Base-by-base conservation (phyloP, 2,113 vertebrate genomes). In the Notarius lentiginosus region DNA sequence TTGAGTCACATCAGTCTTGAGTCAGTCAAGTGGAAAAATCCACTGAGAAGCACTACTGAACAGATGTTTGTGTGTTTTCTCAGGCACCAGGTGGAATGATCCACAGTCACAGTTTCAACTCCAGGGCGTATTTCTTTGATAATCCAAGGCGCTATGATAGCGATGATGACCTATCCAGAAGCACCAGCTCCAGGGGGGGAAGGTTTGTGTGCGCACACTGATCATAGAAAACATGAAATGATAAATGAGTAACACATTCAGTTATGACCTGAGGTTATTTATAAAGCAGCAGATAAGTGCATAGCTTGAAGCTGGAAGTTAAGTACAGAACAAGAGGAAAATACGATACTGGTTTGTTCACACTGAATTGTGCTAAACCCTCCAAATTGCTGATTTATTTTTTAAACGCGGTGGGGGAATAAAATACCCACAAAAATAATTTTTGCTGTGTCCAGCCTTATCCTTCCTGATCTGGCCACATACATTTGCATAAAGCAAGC, bases 61-160 rank as follows among this genome's bases (percentile, higher is more conserved):
- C 63, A 70, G 66, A 41, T 89, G 77, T 83, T 51, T 86, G 30
- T 75, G 53, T 68, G 58, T 86, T 77, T 86, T 60, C 68, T 24
- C 93, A 99, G 98, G 92, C 96, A 73, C 93, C 97, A 0, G 96
- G 96, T 2, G 97, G 98, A 63, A 98, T 99, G 97, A 96, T 99
- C 84, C 97, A 97, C 87, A 99, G 96, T 91, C 97, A 97, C 92
- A 97, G 96, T 86, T 98, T 98, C 89, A 97, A 95, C 92, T 98
- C 98, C 91, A 95, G 97, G 91, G 97, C 97, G 1, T 99, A 98
- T 92, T 99, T 99, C 93, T 99, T 99, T 0, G 97, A 99, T 94
- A 99, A 99, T 93, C 98, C 98, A 0, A 94, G 97, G 30, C 95
- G 98, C 41, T 99, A 99, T 0, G 98, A 99, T 91, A 99, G 98